Evolutionary conservation across 2,888 invertebrate genomes (phyloP), one percentile per base, ranked within the genome.

Genomic region (Pristionchus japonicus): DNA sequence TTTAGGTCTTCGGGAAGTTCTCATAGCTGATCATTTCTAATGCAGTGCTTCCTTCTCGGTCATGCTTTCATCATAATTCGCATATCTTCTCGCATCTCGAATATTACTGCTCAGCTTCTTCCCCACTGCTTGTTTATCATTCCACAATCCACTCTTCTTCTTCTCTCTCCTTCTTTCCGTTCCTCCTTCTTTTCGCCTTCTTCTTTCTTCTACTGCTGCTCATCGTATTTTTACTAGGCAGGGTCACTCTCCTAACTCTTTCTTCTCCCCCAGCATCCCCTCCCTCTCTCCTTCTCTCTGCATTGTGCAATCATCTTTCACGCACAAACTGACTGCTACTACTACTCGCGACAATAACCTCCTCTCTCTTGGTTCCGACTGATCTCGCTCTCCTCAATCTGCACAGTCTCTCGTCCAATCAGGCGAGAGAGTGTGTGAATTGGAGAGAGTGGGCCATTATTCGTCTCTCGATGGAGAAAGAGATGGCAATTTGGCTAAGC

Each of bases 291-390:
- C 6, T n/a, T 74, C 43, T 43, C 77, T n/a, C 6, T 13, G 43
- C 77, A 77, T 77, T 77, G 77, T 77, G 77, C 77, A 77, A 77
- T 77, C 77, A 77, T 77, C 77, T 77, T 47, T 77, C 77, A 43
- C 77, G 77, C 77, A 43, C 77, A 77, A 77, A 77, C 77, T 77
- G 77, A 77, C 77, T 77, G 43, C 77, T 74, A n/a, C 70, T 77
- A 77, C 77, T 77, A n/a, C 77, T 77, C n/a, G 43, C 77, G 43
- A 77, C 77, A 77, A 77, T 77, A 77, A 43, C 43, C 74, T 23
- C 74, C 43, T 27, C 64, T 34, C 70, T 3, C 77, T 11, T 43
- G 43, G 37, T 13, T 27, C 43, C 34, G 43, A 40, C n/a, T 77
- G 23, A 40, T 47, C 23, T 77, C 77, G 2, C 27, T 43, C 43